Percentiles rank a stretch among this genome's conserved stretches.
These are phyloP conservation scores for Egretta garzetta DNA, from an alignment of 2,113 vertebrate genomes.

Conservation along the genomic window DNA sequence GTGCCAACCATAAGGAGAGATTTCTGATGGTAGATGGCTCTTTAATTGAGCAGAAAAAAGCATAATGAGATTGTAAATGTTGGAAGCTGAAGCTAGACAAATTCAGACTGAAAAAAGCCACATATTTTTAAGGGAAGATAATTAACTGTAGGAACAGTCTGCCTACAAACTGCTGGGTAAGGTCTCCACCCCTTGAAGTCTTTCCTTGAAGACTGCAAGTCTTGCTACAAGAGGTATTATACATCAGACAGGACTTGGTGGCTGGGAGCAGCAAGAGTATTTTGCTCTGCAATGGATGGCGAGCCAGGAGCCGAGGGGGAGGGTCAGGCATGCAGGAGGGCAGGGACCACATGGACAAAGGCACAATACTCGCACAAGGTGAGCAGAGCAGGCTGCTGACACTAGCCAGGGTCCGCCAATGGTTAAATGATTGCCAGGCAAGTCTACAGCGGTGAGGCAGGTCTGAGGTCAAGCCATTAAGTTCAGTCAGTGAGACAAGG, in stretches of 20 bases:
- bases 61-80: conserved; percentile 39
- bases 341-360: not conserved
- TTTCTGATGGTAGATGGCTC: conserved; percentile 28
- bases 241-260: not conserved
- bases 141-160: not conserved
- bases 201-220: not conserved
- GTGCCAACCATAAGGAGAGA: not conserved
- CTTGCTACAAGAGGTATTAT: not conserved
- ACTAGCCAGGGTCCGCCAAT: not conserved
- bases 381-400: not conserved
- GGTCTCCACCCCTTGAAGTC: not conserved
- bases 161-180: not conserved
- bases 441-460: not conserved
- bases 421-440: not conserved
- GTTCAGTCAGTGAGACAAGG: not conserved
- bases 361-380: not conserved
- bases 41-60: conserved; percentile 54
- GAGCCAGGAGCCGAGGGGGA: not conserved
- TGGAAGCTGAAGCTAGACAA: conserved; percentile 3
- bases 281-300: not conserved
- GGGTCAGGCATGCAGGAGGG: not conserved
- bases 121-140: not conserved
- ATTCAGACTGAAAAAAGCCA: not conserved
- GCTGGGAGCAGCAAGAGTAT: not conserved
- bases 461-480: not conserved